Conservation (phyloP, 2,797 vertebrate genomes). For the Propithecus perrieri region DNA sequence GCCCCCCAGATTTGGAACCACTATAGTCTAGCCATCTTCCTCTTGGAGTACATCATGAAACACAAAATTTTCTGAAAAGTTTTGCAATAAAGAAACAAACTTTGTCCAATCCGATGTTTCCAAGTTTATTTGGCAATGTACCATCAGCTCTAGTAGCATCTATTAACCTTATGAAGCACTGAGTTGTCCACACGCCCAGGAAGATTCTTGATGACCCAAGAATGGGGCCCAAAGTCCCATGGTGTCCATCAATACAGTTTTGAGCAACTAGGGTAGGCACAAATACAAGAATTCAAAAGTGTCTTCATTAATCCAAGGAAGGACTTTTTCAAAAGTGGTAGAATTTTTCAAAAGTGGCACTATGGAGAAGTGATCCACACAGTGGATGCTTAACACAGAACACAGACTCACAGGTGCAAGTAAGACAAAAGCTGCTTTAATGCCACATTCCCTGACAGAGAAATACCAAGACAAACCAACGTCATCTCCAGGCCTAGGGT, state of each 20-base stretch:
- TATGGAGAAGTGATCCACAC: neutral
- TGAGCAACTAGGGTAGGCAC: neutral
- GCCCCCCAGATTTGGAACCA: neutral
- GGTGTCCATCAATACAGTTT: no score
- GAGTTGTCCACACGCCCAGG: fast-evolving
- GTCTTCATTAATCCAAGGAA: neutral
- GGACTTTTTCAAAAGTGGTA: neutral
- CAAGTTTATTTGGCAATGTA: neutral
- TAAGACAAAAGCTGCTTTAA: neutral
- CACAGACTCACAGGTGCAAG: neutral
- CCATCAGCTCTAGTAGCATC: no score
- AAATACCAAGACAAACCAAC: neutral
- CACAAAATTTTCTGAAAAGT: neutral
- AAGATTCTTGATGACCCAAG: neutral
- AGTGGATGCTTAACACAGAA: no score
- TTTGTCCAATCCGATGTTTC: neutral
- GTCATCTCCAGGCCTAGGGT: neutral
- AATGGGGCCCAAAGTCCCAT: fast-evolving
- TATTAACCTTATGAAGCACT: neutral
- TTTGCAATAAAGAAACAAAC: neutral
- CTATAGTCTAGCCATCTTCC: neutral
- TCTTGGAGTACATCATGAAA: neutral
- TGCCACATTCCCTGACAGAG: no score
- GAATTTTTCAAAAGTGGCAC: neutral
- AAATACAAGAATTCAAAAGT: neutral